Evolutionary conservation across 2,113 vertebrate genomes (phyloP), one percentile per base, ranked within the genome.

Genomic region (Dinomys branickii): DNA sequence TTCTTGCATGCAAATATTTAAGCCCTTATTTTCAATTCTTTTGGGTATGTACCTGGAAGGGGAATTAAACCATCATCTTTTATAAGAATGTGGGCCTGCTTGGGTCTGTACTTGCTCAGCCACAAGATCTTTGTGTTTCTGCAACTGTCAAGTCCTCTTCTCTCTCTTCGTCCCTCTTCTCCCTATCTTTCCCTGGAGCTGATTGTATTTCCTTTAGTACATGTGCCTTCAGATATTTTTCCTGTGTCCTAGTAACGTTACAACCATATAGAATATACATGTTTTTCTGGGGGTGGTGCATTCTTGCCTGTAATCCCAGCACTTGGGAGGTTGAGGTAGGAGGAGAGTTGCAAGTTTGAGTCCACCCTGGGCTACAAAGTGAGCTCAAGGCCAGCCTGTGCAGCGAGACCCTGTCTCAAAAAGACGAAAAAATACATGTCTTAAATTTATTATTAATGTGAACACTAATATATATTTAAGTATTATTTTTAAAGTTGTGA

Each of bases 81-180:
- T 41, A 38, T 28, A 54, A 41, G 47, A 26, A 1, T n/a, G 17
- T 52, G 44, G 67, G 24, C 24, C 26, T 84, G 22, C 20, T 61
- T 58, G 59, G 38, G 5, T 52, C 28, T 88, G 47, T 19, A 28
- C 30, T 63, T 56, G 20, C 30, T 80, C 47, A 8, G 61, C 14
- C 30, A 12, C 26, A 85, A 85, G 50, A 94, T 28, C 41, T 67
- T 94, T 73, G 85, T 69, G 50, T 77, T 90, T 75, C 82, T 90
- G 33, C 92, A 28, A 50, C 33, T 83, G 13, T 44, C 50, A 90
- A 82, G 19, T 58, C 24, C 35, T 81, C 13, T 35, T 67, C 33
- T 52, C 17, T 88, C 22, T 44, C 56, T 59, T 28, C 20, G 35
- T 44, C 5, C 14, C 14, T 30, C 24, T 44, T 30, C 17, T 44